Percentiles rank a stretch among this genome's conserved stretches.
Evolutionary conservation across 2,797 vertebrate genomes (phyloP).

Genomic region (Columba guinea): DNA sequence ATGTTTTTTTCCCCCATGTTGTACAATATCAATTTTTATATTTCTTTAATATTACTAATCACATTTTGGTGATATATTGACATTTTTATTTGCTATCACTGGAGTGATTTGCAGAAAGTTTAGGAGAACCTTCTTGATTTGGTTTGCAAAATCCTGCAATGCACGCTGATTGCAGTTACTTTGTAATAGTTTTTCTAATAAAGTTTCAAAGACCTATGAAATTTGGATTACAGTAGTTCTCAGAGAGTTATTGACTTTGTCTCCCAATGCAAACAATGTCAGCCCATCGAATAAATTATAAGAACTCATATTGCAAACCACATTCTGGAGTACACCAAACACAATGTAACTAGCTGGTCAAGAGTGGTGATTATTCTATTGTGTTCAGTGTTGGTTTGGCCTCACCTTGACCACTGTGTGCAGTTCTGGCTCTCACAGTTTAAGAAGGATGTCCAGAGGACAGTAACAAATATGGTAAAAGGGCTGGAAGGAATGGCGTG

Average conservation of each 20-base stretch:
- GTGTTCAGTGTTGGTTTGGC: neutral
- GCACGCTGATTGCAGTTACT: neutral
- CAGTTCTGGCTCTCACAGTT: too few species aligned
- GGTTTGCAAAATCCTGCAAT: neutral
- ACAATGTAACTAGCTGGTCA: fast-evolving
- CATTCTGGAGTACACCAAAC: neutral
- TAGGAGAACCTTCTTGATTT: neutral
- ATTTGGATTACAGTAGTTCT: neutral
- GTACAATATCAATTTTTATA: neutral
- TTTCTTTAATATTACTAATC: neutral
- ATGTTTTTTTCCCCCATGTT: neutral
- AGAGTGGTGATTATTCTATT: neutral
- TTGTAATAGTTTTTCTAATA: neutral
- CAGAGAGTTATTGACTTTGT: neutral
- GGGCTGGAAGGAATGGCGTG: neutral
- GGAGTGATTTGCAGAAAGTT: neutral
- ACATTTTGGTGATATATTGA: neutral
- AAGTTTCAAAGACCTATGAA: neutral
- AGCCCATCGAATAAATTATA: neutral
- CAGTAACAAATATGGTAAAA: neutral
- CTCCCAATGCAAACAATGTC: neutral
- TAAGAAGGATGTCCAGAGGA: neutral
- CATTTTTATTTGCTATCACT: neutral
- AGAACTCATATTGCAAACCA: neutral
- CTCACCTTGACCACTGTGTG: neutral